Evolutionary conservation across 2,888 invertebrate species (phyloP).

Genomic region (Myathropa florea): DNA sequence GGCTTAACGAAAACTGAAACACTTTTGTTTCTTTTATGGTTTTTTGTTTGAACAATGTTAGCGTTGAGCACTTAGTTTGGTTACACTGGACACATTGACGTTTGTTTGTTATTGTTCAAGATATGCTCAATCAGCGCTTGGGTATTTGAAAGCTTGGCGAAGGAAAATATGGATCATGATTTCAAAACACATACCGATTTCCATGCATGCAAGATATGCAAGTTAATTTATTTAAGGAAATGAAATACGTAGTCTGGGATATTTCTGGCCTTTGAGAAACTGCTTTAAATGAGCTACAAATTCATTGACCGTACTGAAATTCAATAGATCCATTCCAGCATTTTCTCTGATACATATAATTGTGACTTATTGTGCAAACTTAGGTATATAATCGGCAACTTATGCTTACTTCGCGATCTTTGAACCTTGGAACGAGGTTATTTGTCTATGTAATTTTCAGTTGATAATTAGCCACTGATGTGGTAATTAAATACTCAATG

Average conservation of each 20-base stretch:
- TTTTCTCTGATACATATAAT: background rate
- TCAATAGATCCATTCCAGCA: too few species aligned
- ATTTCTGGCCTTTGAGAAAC: background rate
- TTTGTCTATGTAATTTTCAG: background rate
- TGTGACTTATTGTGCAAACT: background rate
- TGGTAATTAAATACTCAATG: background rate
- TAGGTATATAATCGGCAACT: background rate
- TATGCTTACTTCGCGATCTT: background rate
- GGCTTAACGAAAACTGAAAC: background rate
- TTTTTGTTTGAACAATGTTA: background rate
- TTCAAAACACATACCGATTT: background rate
- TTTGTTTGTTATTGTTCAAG: conserved; percentile 14
- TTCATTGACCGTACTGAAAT: background rate
- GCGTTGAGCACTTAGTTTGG: conserved; percentile 1
- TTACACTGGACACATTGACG: conserved; percentile 8
- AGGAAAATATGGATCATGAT: background rate
- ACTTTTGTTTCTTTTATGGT: background rate
- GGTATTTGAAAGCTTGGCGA: conserved; percentile 8
- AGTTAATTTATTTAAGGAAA: background rate
- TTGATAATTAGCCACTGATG: background rate
- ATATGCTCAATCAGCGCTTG: conserved; percentile 22
- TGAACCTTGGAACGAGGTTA: background rate
- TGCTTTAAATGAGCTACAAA: background rate
- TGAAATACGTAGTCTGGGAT: too few species aligned
- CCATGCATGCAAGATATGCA: background rate